Base-by-base conservation (phyloP, 2,113 vertebrate genomes). In the Zapus hudsonius region DNA sequence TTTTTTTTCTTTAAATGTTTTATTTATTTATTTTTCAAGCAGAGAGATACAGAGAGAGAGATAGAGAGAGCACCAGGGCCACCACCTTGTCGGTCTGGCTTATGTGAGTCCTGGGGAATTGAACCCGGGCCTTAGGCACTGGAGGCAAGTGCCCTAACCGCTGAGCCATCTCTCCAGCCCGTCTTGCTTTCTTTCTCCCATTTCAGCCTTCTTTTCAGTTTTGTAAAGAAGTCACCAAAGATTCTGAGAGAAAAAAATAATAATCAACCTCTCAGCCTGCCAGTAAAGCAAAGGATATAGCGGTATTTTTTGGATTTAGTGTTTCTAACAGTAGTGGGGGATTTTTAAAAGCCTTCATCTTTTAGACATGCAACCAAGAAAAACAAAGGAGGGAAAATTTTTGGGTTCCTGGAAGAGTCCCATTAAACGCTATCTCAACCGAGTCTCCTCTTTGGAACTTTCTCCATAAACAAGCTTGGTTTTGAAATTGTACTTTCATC, bases 301-400 rank as follows among this genome's bases (percentile, higher is more conserved):
- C 2, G 5, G 22, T 2, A 29, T 7, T 3, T 74, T 78, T n/a
- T 63, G 76, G 90, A 87, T 70, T 76, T 84, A 36, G 42, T 55
- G 67, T 82, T 36, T 89, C 78, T 5, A 73, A 79, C n/a, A 59
- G 47, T n/a, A 25, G n/a, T 40, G 29, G 52, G 17, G 57, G 61
- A 85, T 95, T 92, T 72, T 90, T 73, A 27, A 81, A 67, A 72
- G 40, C 10, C 20, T 33, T 74, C 22, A 10, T 81, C 86, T 93
- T 94, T 90, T 61, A 90, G 69, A 93, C 90, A 61, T 1, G 0
- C 12, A 92, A 92, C 76, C 91, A 95, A 95, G 61, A 91, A 66
- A 80, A 94, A 87, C 67, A 92, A 67, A 84, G 38, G 27, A 44
- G 17, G 25, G 66, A 74, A 83, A 84, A 33, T 38, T 61, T 67